Evolutionary conservation across 1,140 invertebrate genomes (phyloP), one percentile per base, ranked within the genome.

Genomic region (Grapholita molesta): DNA sequence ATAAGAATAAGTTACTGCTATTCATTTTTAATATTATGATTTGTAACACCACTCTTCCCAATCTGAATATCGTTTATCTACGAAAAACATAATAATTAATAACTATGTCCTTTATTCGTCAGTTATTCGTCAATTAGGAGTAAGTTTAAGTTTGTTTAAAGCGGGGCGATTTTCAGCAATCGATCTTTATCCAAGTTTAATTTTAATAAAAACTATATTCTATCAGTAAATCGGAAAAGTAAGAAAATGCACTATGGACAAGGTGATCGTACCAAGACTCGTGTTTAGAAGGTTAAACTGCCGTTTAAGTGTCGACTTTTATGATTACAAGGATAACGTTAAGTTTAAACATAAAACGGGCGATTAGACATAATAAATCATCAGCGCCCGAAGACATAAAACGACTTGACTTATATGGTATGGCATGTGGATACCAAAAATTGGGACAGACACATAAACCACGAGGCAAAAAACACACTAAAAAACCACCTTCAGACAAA

Each of bases 381-480:
- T 32, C 24, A 61, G n/a, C 28, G 21, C 12, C 25, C 55, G 55
- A 61, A 61, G 55, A 15, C 55, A 61, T 61, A 30, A 61, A 61
- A 61, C 55, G 25, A 28, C 53, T 28, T n/a, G n/a, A 61, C 55
- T 61, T 61, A 57, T 57, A 57, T 25, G 53, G 53, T 25, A 25
- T 23, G 53, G 48, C 48, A 23, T 24, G 24, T 42, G 38, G 15
- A 30, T 30, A 2, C 55, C 55, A n/a, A 61, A 61, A 61, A 61
- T 61, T 30, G 6, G 28, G 5, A 30, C 53, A 25, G 23, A 18
- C 48, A 25, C 69, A 73, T 70, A 76, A 68, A 67, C 64, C 28
- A 28, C 32, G 33, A 64, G 65, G 74, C 68, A 71, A 70, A 66
- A 71, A 64, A 67, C 70, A 75, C 67, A 82, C 75, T 71, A 61